A percentile compares a stretch with the other conserved stretches of the same genome.
phyloP scores from a whole-genome alignment of 2,888 invertebrate species.

The Villa cingulata region DNA sequence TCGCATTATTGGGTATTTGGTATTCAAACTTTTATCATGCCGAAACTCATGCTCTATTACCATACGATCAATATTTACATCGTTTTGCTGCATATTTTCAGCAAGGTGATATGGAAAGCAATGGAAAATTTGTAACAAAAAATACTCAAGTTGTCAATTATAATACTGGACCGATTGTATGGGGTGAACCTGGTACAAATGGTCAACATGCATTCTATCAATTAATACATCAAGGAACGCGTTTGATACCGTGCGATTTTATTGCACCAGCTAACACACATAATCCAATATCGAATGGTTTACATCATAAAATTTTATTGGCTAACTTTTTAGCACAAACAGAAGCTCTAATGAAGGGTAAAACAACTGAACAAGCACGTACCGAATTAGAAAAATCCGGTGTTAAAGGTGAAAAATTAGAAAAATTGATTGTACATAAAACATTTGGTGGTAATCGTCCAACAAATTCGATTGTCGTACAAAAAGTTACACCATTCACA shows the following conservation, averaged over 20 bases:
- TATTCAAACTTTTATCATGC: conserved; percentile 90
- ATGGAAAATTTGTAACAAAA: conserved; percentile 85
- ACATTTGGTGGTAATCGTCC: conserved; percentile 94
- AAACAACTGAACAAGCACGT: conserved; percentile 45
- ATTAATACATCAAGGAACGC: conserved; percentile 75
- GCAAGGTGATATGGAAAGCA: conserved; percentile 99
- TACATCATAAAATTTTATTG: conserved; percentile 87
- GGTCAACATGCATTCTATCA: conserved; percentile 99
- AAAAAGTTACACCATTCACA: conserved; percentile 81
- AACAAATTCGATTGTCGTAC: conserved; percentile 90
- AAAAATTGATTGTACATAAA: conserved; percentile 84
- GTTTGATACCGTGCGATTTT: conserved; percentile 92
- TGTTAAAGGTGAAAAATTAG: conserved; percentile 54
- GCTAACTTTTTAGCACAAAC: conserved; percentile 98
- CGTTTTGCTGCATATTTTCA: conserved; percentile 99
- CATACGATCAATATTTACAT: conserved; percentile 98
- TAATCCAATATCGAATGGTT: conserved; percentile 65
- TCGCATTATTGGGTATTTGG: conserved; percentile 87
- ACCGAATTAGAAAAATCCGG: conserved; percentile 70
- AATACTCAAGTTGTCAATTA: conserved; percentile 41
- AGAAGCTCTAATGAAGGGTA: conserved; percentile 87
- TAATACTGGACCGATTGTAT: conserved; percentile 36
- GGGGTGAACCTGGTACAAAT: conserved; percentile 96
- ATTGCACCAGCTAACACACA: conserved; percentile 86
- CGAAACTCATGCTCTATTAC: conserved; percentile 90